Conservation (phyloP, 2,797 vertebrate genomes). For the Xiphophorus birchmanni region DNA sequence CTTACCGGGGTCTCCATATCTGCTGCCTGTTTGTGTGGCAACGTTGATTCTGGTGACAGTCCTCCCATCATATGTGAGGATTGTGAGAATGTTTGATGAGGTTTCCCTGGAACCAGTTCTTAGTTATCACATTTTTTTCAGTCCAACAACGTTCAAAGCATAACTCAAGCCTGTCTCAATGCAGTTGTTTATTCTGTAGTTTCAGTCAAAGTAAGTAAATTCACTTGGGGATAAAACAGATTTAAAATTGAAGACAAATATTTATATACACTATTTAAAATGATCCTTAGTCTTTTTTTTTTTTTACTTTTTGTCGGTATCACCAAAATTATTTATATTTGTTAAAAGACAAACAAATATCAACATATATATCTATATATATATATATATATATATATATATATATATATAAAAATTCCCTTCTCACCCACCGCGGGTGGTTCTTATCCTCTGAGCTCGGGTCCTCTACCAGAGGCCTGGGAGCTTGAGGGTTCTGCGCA, state of each 20-base stretch:
- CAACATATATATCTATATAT: too few species aligned
- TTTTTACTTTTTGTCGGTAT: not conserved
- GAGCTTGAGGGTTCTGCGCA: too few species aligned
- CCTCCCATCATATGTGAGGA: constrained; percentile 34
- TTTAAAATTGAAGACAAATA: not conserved
- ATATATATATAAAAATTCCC: too few species aligned
- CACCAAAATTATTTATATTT: not conserved
- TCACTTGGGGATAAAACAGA: not conserved
- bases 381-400: too few species aligned
- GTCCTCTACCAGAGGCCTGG: too few species aligned
- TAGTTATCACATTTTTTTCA: constrained; percentile 3
- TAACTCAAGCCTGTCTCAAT: not conserved
- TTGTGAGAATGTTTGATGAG: constrained; percentile 21
- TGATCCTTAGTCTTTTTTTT: not conserved
- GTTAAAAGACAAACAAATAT: not conserved
- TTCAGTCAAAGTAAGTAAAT: not conserved
- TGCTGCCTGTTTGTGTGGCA: constrained; percentile 26
- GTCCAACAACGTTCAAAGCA: not conserved
- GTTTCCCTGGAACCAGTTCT: constrained; percentile 15
- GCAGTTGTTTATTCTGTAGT: not conserved
- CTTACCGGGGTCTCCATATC: constrained; percentile 2
- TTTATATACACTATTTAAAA: not conserved
- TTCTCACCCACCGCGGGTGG: too few species aligned
- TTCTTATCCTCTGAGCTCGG: too few species aligned
- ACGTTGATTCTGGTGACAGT: constrained; percentile 24